Base-by-base conservation (phyloP, 2,113 vertebrate species). In the Callorhinus ursinus region DNA sequence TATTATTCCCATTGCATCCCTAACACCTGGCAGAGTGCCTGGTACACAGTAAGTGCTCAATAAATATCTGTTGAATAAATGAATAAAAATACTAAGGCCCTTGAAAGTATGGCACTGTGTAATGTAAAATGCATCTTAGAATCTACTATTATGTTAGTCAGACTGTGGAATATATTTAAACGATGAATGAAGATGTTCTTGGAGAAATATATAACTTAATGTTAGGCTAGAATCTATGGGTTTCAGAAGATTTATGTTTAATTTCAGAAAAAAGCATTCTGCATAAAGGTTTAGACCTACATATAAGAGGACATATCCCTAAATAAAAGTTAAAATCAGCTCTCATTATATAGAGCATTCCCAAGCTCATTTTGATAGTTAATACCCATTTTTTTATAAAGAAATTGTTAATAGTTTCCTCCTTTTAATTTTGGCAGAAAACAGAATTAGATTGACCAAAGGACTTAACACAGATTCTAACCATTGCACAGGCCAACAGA, bases 1-100 rank as follows among this genome's bases (percentile, higher is more conserved):
- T 95, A 93, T 93, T 12, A 84, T 85, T 90, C 15, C 51, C 31
- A 46, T 26, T 90, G 51, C 15, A 42, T 81, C 26, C 31, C 15
- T 76, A 53, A 53, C 65, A 26, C 11, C 19, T 95, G 53, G 59
- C 42, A 85, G 74, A 77, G 39, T 72, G 83, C 83, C 92, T 97
- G 69, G 24, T 12, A 80, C 14, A 81, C 80, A 96, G 11, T 88
- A 93, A 96, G 16, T 88, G 39, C 39, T 98, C 80, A 96, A 33
- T 96, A 97, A 96, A 85, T 94, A 81, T 96, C 42, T 94, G 19
- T 55, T 96, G 49, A 97, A 77, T 93, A 94, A 96, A 83, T 6
- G 7, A 84, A 89, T 81, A 53, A 95, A 94, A 81, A 92, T 77
- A 53, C 19, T 59, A 95, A 93, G 59, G 26, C 33, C 46, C 71